Evolutionary conservation across 2,888 invertebrate species (phyloP), one percentile per base, ranked within the genome.

Genomic region (Pilophorus perplexus): DNA sequence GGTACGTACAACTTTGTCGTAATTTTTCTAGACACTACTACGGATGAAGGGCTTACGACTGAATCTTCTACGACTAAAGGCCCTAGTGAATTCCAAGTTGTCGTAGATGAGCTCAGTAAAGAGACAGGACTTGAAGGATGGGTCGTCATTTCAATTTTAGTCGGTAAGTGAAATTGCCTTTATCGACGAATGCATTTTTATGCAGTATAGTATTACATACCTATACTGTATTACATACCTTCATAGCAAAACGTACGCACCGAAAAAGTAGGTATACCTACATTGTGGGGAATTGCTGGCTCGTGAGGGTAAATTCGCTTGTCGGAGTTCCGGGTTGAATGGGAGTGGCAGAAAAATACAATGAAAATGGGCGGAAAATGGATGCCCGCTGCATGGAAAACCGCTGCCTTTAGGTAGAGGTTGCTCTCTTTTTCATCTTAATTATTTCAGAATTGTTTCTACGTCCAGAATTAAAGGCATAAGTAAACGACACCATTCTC

Each of bases 121-220:
- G 85, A 85, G 74, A 84, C 88, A 76, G 89, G 90, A 71, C 84
- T 92, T 76, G 89, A 91, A 71, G 83, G 87, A 74, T 92, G 91
- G 90, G 90, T 86, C 70, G 81, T 92, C 68, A 89, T 91, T 67
- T 87, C 90, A 73, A 90, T 93, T 75, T 83, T 90, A 73, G 88
- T 90, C 76, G 88, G 90, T 88, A 79, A 79, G 78, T 33, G 14
- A 5, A 42, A 42, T 14, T 5, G 8, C 10, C 10, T 42, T 10
- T 42, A n/a, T 6, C 5, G 5, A 42, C 14, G 14, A 10, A 8
- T 42, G 33, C 6, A 33, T 33, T 33, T 33, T 6, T 8, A 33
- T 12, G 12, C 33, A 33, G 6, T 8, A 33, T n/a, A n/a, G n/a
- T n/a, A n/a, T n/a, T n/a, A n/a, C n/a, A n/a, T n/a, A n/a, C n/a